phyloP scores from a whole-genome alignment of 2,797 vertebrate species.

The Dendrocincla fuliginosa region DNA sequence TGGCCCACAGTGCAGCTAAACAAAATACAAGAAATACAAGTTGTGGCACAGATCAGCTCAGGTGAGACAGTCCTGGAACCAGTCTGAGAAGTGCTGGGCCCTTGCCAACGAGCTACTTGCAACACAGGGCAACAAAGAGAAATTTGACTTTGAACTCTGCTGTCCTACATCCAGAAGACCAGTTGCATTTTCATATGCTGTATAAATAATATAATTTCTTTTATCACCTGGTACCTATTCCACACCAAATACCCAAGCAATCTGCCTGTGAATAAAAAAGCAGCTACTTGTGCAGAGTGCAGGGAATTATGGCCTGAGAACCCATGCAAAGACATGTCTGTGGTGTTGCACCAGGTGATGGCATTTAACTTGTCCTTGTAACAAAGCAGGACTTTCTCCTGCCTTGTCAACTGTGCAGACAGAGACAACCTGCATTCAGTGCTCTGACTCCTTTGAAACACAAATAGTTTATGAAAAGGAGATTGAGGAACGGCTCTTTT shows the following conservation, averaged over 20 bases:
- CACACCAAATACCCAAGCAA: neutral
- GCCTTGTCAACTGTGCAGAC: neutral
- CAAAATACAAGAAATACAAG: slow-evolving; percentile 20
- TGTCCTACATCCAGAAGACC: neutral
- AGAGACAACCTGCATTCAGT: neutral
- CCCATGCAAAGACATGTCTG: neutral
- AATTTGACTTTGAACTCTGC: neutral
- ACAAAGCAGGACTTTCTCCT: neutral
- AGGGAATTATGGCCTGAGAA: neutral
- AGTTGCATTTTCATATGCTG: neutral
- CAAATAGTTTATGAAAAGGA: neutral
- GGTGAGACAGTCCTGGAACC: neutral
- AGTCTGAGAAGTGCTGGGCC: slow-evolving; percentile 27
- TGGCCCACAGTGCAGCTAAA: neutral
- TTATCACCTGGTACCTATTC: neutral
- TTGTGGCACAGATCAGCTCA: slow-evolving; percentile 10
- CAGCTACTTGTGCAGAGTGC: neutral
- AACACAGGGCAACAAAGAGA: slow-evolving; percentile 2
- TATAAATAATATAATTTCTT: neutral
- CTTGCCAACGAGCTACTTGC: neutral
- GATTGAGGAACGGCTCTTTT: neutral
- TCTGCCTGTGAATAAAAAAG: neutral
- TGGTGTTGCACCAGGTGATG: neutral
- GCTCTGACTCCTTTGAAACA: neutral
- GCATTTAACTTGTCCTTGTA: neutral